Evolutionary conservation across 2,888 invertebrate genomes (phyloP).

Genomic region (Diaprepes abbreviatus): DNA sequence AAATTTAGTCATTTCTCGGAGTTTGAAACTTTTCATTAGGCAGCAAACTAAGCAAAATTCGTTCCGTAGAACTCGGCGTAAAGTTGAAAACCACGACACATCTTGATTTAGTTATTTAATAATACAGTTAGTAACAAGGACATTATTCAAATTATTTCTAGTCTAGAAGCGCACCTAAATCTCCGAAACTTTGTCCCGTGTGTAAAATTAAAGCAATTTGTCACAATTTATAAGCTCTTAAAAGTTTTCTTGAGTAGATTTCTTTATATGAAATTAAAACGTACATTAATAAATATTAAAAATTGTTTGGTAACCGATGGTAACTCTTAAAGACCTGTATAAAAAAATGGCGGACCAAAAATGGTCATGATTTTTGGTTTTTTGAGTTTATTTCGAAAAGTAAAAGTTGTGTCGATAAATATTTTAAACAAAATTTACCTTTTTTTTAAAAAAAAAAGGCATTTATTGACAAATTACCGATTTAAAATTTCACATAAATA

Average conservation of each 20-base stretch:
- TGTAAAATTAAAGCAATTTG: constrained; percentile 10
- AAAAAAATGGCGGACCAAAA: too few species aligned
- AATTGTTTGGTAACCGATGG: too few species aligned
- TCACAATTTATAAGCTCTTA: constrained; percentile 8
- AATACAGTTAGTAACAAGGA: neutral
- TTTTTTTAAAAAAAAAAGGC: too few species aligned
- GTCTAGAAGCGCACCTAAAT: constrained; percentile 5
- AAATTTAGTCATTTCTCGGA: neutral
- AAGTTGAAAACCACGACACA: constrained; percentile 24
- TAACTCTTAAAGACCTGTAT: too few species aligned
- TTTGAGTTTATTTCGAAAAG: too few species aligned
- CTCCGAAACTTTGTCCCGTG: neutral
- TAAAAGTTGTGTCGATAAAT: too few species aligned
- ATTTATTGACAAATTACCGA: too few species aligned
- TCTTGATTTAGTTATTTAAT: constrained; percentile 24
- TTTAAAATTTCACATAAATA: too few species aligned
- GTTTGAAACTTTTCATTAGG: constrained; percentile 10
- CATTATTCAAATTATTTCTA: constrained; percentile 18
- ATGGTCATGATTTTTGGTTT: too few species aligned
- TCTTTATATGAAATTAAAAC: too few species aligned
- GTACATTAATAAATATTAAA: too few species aligned
- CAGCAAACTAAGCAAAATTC: constrained; percentile 19
- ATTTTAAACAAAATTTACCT: too few species aligned
- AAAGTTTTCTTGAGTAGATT: neutral
- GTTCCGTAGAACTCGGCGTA: constrained; percentile 13